These are phyloP conservation scores for Phalacrocorax brasilianus DNA, from an alignment of 2,113 vertebrate genomes.

Conservation along the genomic window DNA sequence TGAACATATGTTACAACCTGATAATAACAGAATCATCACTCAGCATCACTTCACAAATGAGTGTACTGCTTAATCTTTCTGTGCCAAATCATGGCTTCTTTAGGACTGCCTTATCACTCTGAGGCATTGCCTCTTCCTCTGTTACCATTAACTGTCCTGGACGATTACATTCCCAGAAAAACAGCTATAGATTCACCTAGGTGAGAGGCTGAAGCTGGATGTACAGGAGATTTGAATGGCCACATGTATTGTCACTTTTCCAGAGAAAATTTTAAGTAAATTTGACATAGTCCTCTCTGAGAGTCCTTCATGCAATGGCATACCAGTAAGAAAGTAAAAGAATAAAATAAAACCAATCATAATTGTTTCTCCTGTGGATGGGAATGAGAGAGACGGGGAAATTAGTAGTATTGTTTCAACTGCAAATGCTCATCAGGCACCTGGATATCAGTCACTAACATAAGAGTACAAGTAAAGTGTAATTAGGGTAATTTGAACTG, in stretches of 20 bases:
- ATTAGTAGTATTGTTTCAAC: not conserved
- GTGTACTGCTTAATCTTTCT: slow-evolving; percentile 46
- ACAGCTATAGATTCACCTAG: not conserved
- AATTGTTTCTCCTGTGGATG: not conserved
- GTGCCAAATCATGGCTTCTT: not conserved
- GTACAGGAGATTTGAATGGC: not conserved
- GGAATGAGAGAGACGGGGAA: not conserved
- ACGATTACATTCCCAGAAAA: not conserved
- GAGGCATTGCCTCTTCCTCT: slow-evolving; percentile 29
- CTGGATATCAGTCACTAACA: not conserved
- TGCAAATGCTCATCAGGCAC: not conserved
- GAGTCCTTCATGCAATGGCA: not conserved
- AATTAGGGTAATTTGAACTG: not conserved
- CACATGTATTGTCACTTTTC: not conserved
- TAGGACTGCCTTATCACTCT: not conserved
- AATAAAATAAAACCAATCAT: not conserved
- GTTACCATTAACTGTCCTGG: not conserved
- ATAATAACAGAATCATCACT: slow-evolving; percentile 51
- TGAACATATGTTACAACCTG: slow-evolving; percentile 54
- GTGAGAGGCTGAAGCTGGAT: not conserved
- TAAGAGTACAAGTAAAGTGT: not conserved
- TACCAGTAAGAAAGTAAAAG: not conserved
- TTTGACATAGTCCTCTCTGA: not conserved
- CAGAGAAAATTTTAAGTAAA: not conserved
- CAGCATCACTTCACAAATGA: slow-evolving; percentile 44